Base-by-base conservation (phyloP, 2,888 invertebrate genomes). In the Mesorhabditis sp. region DNA sequence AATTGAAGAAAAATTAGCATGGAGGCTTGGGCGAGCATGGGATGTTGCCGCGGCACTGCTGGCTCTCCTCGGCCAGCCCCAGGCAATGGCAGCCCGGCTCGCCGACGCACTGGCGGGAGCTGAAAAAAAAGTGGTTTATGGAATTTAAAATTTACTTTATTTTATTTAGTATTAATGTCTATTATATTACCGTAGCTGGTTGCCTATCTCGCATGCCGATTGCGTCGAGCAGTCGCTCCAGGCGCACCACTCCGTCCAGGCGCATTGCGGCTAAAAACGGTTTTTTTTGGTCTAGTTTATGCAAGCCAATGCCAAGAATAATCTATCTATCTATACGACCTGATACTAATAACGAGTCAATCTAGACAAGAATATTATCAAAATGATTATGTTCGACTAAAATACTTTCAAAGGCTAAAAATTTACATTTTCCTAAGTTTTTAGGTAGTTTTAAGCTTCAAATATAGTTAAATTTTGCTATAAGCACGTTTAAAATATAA, bases 51-150 rank as follows among this genome's bases (percentile, higher is more conserved):
- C 79, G 75, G 71, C 81, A 81, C 66, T 80, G 81, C 68, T 80
- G 78, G 7, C 70, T 72, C 71, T 82, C 82, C 62, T 81, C 80
- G 15, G 77, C 78, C 10, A 76, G 72, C 69, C 81, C 81, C 50
- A 80, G 71, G 67, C 82, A 81, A 67, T 78, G 77, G 63, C 82
- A 82, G 50, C 82, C 82, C 5, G 76, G 64, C 67, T 82, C 82
- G 58, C 82, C 82, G 65, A 82, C 81, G 67, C 82, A 82, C 69
- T 82, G 82, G 68, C 80, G 80, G 67, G 72, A 75, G 71, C 77
- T 76, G 70, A 15, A 74, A 50, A 10, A 10, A 50, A 13, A 50
- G 50, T 50, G 6, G 50, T 10, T 50, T 13, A 10, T 10, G 13
- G 13, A 13, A 50, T 50, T 50, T 50, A 10, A 50, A 13, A 50